Conservation (phyloP, 2,797 vertebrate genomes). For the Trachops cirrhosus region DNA sequence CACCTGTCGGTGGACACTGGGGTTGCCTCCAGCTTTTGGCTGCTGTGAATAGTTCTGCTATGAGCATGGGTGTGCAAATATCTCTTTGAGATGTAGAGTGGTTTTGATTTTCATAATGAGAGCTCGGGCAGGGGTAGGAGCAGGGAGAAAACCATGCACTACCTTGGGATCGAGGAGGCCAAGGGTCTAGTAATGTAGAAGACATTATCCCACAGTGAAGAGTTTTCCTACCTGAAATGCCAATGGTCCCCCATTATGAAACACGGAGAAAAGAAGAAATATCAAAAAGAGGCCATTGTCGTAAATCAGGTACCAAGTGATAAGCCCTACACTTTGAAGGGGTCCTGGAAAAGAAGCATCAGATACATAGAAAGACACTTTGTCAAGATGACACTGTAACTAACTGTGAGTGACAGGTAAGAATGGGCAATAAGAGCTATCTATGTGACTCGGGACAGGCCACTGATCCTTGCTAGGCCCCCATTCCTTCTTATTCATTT, state of each 20-base stretch:
- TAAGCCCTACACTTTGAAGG: neutral
- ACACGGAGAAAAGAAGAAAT: neutral
- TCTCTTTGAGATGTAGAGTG: neutral
- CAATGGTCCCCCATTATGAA: neutral
- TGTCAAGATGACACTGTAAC: neutral
- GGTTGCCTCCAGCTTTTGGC: neutral
- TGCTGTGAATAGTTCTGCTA: neutral
- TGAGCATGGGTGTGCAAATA: neutral
- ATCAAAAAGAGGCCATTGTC: neutral
- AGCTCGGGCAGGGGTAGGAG: neutral
- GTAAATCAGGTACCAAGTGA: neutral
- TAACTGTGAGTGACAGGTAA: neutral
- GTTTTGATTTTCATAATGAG: neutral
- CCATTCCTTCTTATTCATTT: neutral
- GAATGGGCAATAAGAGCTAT: neutral
- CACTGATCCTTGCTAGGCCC: neutral
- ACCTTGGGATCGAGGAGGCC: neutral
- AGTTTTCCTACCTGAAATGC: neutral
- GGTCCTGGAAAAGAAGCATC: neutral
- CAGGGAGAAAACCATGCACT: neutral
- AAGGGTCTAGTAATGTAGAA: neutral
- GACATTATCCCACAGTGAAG: neutral
- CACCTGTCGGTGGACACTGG: neutral
- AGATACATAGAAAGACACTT: neutral
- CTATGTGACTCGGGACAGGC: neutral